Base-by-base conservation (phyloP, 2,888 invertebrate species). In the Xestia c-nigrum region DNA sequence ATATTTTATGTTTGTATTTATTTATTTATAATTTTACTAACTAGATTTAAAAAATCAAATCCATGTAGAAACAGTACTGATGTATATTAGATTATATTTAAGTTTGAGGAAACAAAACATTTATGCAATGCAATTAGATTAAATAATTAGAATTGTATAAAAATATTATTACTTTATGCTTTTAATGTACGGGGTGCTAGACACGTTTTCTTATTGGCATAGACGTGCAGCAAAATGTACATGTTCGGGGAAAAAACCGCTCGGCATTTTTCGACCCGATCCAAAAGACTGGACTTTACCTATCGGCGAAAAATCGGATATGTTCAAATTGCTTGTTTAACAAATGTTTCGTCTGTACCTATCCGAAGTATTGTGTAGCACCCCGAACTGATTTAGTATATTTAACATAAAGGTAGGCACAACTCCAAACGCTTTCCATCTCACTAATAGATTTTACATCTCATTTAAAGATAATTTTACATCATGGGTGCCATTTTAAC, bases 11-110 rank as follows among this genome's bases (percentile, higher is more conserved):
- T 55, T 55, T 72, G 10, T 80, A 80, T 43, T 73, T 68, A 52
- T 76, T 66, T 57, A 82, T 76, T 63, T 57, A 83, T 71, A 24
- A 76, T 77, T 77, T 43, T 68, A 68, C 1, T 68, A 31, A 19
- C 19, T 73, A 83, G 40, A 24, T 76, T 95, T 88, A 92, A 84
- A 61, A 43, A 69, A 47, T 19, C 46, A 80, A 63, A 74, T 47
- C 57, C 50, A 52, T 64, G 24, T 73, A 72, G 74, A 83, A 76
- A 83, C 68, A 64, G 85, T 59, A 83, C 81, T 85, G 82, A 83
- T n/a, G n/a, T 66, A 24, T 52, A 12, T 31, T 80, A 75, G 67
- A 59, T 59, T 31, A 16, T 74, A 40, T 31, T 72, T 72, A 81
- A n/a, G 31, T 47, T 68, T 68, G 72, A 12, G 31, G 31, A 68